A percentile compares a stretch with the other conserved stretches of the same genome.
Evolutionary conservation across 2,888 invertebrate species (phyloP).

Genomic region (Alviniconcha strummeri): DNA sequence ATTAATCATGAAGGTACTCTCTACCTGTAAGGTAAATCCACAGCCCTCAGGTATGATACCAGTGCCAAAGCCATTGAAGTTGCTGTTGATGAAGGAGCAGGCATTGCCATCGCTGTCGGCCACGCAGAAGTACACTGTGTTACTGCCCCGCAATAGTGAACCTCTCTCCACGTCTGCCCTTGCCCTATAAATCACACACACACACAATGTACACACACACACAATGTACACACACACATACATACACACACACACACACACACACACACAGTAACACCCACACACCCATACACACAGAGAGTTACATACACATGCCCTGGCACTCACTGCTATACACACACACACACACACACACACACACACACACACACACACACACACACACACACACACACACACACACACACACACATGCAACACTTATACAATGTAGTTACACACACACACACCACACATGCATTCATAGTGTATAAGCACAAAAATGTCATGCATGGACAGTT

Average conservation of each 20-base stretch:
- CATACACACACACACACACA: constrained; percentile 20
- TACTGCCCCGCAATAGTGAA: constrained; percentile 46
- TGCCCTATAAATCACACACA: constrained; percentile 40
- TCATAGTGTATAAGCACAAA: too few species aligned
- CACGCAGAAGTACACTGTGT: constrained; percentile 73
- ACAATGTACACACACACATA: constrained; percentile 6
- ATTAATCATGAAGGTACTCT: constrained; percentile 64
- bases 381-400: constrained; percentile 6
- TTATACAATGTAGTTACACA: neutral
- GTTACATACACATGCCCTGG: neutral
- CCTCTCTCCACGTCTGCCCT: constrained; percentile 46
- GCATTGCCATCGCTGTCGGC: constrained; percentile 73
- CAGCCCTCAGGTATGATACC: constrained; percentile 72
- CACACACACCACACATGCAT: too few species aligned
- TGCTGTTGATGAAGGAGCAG: constrained; percentile 74
- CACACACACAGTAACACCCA: neutral
- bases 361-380: constrained; percentile 21
- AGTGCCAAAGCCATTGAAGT: constrained; percentile 72
- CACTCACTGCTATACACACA: neutral
- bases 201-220: neutral
- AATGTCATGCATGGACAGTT: too few species aligned
- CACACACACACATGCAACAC: neutral
- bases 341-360: constrained; percentile 21
- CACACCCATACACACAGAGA: constrained; percentile 14
- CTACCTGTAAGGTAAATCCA: constrained; percentile 73